Evolutionary conservation across 2,888 invertebrate species (phyloP).

Genomic region (Nomada lathburiana): DNA sequence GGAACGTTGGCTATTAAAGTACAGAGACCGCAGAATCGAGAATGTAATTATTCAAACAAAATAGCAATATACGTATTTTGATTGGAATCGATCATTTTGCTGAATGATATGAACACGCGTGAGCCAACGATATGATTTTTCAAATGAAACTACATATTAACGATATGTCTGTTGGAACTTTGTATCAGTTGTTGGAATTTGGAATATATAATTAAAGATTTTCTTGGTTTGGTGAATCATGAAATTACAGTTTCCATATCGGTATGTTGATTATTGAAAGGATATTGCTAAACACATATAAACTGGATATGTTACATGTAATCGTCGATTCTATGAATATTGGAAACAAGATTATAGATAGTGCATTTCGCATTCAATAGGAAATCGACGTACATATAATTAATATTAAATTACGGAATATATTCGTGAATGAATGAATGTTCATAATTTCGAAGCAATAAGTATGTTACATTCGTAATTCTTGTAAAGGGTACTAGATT

Average conservation of each 20-base stretch:
- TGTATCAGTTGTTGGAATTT: no score
- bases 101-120: background rate
- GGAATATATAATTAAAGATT: background rate
- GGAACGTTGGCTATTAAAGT: slow-evolving; percentile 69
- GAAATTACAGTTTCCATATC: background rate
- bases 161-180: background rate
- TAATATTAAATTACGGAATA: no score
- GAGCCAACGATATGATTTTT: background rate
- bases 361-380: no score
- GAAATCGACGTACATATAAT: no score
- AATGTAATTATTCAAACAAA: slow-evolving; percentile 66
- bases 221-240: background rate
- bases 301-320: no score
- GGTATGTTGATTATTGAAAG: background rate
- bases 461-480: background rate
- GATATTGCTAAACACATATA: background rate
- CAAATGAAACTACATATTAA: background rate
- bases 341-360: background rate
- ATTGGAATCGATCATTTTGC: slow-evolving; percentile 17
- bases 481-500: background rate
- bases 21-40: slow-evolving; percentile 51
- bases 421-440: no score
- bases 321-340: background rate
- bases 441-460: no score
- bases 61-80: background rate